These are phyloP conservation scores for Camponotus pennsylvanicus DNA, from an alignment of 1,140 invertebrate species.

Conservation along the genomic window DNA sequence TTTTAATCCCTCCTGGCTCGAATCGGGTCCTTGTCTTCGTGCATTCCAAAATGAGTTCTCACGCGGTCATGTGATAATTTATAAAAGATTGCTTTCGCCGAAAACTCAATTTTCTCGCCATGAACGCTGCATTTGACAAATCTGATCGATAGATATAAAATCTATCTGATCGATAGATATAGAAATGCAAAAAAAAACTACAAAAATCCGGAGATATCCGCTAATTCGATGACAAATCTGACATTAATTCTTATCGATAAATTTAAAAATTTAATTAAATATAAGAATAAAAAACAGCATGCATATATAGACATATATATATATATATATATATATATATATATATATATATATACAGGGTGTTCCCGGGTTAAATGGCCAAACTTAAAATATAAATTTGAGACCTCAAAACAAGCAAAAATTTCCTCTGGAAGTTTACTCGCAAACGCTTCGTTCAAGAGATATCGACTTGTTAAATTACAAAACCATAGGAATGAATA, in stretches of 20 bases:
- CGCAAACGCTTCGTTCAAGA: no score
- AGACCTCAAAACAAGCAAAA: no score
- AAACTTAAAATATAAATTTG: no score
- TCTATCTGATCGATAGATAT: not conserved
- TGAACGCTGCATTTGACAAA: not conserved
- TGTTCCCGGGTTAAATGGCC: no score
- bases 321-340: no score
- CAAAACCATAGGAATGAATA: no score
- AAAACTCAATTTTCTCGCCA: slow-evolving; percentile 48
- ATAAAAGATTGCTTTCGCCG: not conserved
- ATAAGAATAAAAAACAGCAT: not conserved
- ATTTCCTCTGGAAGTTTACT: no score
- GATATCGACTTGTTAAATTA: no score
- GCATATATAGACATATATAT: no score
- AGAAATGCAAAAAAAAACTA: slow-evolving; percentile 18
- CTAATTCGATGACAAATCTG: not conserved
- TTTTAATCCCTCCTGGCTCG: slow-evolving; percentile 32
- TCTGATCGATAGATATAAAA: not conserved
- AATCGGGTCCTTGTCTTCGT: not conserved
- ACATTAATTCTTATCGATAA: not conserved
- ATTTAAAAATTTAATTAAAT: not conserved
- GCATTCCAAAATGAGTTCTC: not conserved
- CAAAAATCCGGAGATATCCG: not conserved
- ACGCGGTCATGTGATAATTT: not conserved
- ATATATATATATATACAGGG: no score